Evolutionary conservation across 2,888 invertebrate species (phyloP), one percentile per base, ranked within the genome.

Genomic region (Noctua fimbriata): DNA sequence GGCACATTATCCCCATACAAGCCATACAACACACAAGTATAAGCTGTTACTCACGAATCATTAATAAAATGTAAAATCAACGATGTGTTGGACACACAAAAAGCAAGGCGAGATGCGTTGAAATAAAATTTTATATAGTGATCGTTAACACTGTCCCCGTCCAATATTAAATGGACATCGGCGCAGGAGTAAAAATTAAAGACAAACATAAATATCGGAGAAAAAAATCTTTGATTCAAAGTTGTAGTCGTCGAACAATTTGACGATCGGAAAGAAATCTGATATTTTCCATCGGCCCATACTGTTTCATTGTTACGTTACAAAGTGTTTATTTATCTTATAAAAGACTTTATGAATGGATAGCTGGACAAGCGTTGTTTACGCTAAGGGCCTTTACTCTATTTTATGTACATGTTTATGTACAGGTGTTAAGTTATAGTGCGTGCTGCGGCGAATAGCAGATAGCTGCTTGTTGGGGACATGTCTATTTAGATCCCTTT

Each of bases 91-190:
- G 95, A 93, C 93, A 94, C 92, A 94, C 93, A 95, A 95, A 94
- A 94, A 94, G 92, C 91, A 92, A 93, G 89, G 91, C 90, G 91
- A 92, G 94, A 93, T 92, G 93, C 94, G 94, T 95, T 94, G 93
- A 96, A 96, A 96, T 96, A 96, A 96, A 96, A 95, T 95, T 95
- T 95, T 95, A 96, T 96, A 95, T 95, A 95, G 94, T 93, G 96
- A 94, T 95, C 96, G 96, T 97, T 96, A 97, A 96, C 95, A 93
- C 93, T 93, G 93, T 92, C 94, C 92, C 92, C 92, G 93, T 93
- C 93, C 94, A 92, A 96, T 96, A 96, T 96, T 95, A 96, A 96
- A 96, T 95, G 96, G 95, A 94, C 94, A 94, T 92, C 94, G 94
- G 93, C 91, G 93, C 93, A 93, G 93, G 92, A 95, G 96, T 95